A percentile compares a stretch with the other conserved stretches of the same genome.
Evolutionary conservation across 1,140 invertebrate species (phyloP).

Genomic region (Diorhabda carinulata): DNA sequence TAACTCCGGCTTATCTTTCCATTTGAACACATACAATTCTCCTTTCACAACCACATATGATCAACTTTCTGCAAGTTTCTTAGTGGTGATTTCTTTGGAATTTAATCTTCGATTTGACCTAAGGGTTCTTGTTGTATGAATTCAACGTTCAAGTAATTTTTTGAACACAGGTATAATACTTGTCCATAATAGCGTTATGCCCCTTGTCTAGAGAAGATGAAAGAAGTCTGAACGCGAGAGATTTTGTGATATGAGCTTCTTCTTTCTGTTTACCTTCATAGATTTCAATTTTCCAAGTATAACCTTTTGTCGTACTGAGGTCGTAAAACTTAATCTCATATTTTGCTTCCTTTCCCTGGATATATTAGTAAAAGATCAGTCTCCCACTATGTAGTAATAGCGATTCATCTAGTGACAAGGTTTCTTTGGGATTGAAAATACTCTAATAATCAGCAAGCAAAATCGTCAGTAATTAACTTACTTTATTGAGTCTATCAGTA

Average conservation of each 20-base stretch:
- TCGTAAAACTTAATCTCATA: neutral
- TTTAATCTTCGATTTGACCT: slow-evolving; percentile 21
- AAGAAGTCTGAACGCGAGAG: no score
- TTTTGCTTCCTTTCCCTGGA: neutral
- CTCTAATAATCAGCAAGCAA: no score
- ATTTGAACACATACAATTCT: neutral
- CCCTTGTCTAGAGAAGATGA: no score
- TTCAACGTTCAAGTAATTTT: neutral
- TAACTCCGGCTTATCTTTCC: neutral
- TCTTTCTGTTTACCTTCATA: no score
- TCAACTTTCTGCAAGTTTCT: slow-evolving; percentile 12
- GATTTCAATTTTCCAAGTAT: neutral
- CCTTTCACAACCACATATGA: neutral
- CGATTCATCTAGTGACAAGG: neutral
- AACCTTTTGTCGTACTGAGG: neutral
- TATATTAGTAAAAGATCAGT: neutral
- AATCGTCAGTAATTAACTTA: no score
- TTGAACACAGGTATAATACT: neutral
- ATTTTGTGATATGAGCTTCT: no score
- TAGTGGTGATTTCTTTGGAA: slow-evolving; percentile 17
- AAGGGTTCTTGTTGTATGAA: slow-evolving; percentile 15
- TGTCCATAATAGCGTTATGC: no score
- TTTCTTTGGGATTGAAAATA: neutral
- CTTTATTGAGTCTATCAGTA: no score
- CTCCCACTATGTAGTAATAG: neutral